These are phyloP conservation scores for Dolichotis patagonum DNA, from an alignment of 2,113 vertebrate species.

Conservation along the genomic window DNA sequence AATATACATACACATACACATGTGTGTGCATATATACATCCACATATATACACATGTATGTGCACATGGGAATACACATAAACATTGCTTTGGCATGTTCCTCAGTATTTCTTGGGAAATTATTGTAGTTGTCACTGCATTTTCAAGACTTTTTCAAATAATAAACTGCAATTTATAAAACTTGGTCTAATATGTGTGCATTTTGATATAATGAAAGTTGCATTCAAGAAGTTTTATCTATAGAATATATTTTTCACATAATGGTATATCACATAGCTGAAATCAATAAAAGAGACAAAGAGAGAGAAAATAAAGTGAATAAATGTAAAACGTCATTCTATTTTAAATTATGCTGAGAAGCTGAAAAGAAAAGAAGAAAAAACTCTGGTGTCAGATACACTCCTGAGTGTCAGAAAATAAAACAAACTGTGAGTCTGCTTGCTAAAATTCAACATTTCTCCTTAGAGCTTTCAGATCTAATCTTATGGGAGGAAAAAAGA, in stretches of 20 bases:
- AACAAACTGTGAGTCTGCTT: conserved; percentile 35
- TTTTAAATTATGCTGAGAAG: conserved; percentile 43
- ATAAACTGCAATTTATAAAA: background rate
- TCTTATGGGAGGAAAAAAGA: background rate
- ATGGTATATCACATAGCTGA: conserved; percentile 37
- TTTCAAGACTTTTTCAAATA: conserved; percentile 22
- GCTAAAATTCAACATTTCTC: conserved; percentile 59
- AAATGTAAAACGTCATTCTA: conserved; percentile 15
- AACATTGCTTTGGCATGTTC: background rate
- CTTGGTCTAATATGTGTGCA: background rate
- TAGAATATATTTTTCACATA: conserved; percentile 40
- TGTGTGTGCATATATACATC: too few species aligned
- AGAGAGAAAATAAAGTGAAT: background rate
- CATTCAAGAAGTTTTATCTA: background rate
- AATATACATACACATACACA: background rate
- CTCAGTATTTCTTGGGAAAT: background rate
- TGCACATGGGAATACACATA: background rate
- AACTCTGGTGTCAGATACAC: conserved; percentile 26
- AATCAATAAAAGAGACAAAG: background rate
- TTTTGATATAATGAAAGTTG: conserved; percentile 31
- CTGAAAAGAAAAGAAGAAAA: conserved; percentile 34
- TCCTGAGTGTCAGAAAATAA: conserved; percentile 45
- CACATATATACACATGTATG: background rate
- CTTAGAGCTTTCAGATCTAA: conserved; percentile 17
- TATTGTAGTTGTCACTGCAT: background rate